Evolutionary conservation across 2,797 vertebrate species (phyloP), one percentile per base, ranked within the genome.

Genomic region (Clarias laeviceps): DNA sequence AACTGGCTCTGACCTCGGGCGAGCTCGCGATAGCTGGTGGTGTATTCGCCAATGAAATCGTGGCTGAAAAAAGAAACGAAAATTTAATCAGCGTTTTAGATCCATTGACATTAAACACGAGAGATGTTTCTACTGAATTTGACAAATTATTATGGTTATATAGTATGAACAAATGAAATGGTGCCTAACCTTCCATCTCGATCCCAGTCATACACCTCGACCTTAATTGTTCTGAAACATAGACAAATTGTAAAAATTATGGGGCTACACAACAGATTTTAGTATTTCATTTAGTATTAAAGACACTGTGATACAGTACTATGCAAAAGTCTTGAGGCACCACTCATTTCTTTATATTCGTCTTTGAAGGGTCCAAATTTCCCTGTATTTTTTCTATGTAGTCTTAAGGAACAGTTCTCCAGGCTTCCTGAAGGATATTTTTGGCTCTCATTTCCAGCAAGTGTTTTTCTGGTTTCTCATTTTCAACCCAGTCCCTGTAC

Each of bases 201-300:
- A 84, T 99, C 97, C 98, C 98, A 99, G 88, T 99, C 98, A 0
- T 99, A 98, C 27, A 99, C 96, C 90, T 99, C 97, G 91, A 98
- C 97, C 87, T 99, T 99, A 94, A 99, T 99, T 82, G 97, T 96
- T 93, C 97, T 99, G 95, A 14, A 89, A 87, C 83, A 80, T 34
- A 45, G 18, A 80, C 80, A 40, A 85, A 65, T 6, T 24, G 5
- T 14, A 29, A 7, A 59, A 5, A 68, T 59, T 11, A 68, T 20
- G 32, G 27, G 20, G 4, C 18, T 22, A 77, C 27, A 57, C 24
- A 18, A 18, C 9, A 74, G 18, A 56, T 9, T n/a, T 27, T 9
- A 5, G 24, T 29, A 20, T n/a, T 45, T 76, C 2, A 59, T 5
- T n/a, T n/a, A n/a, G n/a, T 18, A 20, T 59, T 59, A 20, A 18